phyloP scores from a whole-genome alignment of 2,888 invertebrate species.

The Dioctria linearis region DNA sequence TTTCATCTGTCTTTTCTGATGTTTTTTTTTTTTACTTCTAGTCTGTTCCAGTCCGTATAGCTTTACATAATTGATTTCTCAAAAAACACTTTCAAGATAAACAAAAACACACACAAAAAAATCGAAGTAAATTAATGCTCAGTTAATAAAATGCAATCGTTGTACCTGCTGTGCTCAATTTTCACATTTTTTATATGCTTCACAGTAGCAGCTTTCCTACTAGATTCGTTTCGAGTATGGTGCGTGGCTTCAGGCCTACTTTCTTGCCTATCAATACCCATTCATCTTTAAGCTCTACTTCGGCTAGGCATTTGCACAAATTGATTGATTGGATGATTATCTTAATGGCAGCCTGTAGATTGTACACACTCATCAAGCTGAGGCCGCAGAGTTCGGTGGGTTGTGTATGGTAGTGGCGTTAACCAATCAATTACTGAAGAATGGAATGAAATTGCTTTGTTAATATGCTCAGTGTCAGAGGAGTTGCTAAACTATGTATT shows the following conservation, averaged over 20 bases:
- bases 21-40: too few relatives aligned
- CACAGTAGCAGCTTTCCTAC: neutral
- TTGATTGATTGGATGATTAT: conserved; percentile 41
- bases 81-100: too few relatives aligned
- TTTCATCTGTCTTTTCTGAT: too few relatives aligned
- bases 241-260: conserved; percentile 4
- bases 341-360: conserved; percentile 30
- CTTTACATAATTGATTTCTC: too few relatives aligned
- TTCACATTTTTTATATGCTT: neutral
- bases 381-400: neutral
- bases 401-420: neutral
- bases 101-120: too few relatives aligned
- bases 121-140: too few relatives aligned
- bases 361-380: conserved; percentile 16
- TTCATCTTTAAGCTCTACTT: conserved; percentile 33
- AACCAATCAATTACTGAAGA: conserved; percentile 32
- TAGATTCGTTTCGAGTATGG: neutral
- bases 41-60: too few relatives aligned
- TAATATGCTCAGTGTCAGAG: neutral
- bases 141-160: too few relatives aligned
- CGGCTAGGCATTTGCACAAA: conserved; percentile 26
- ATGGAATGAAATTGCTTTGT: neutral
- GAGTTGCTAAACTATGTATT: neutral
- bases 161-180: neutral
- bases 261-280: conserved; percentile 14